phyloP scores from a whole-genome alignment of 2,888 invertebrate genomes.

The Callyntrura sp. region DNA sequence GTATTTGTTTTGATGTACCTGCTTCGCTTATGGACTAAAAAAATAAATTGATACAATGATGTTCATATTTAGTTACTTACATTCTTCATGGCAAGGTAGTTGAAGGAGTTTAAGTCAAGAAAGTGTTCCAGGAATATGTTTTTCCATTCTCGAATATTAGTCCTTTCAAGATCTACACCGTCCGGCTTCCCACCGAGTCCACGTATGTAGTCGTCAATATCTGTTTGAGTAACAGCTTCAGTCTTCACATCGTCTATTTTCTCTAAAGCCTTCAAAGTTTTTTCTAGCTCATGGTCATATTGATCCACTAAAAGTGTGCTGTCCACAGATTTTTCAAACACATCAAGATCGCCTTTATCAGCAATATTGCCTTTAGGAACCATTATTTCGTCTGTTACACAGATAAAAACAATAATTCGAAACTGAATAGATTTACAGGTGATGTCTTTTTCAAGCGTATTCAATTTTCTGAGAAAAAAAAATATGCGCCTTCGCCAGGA shows the following conservation, averaged over 20 bases:
- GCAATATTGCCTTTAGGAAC: conserved; percentile 23
- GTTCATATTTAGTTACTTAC: background rate
- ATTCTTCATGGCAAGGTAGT: background rate
- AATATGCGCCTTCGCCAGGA: background rate
- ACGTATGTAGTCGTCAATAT: conserved; percentile 60
- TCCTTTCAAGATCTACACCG: conserved; percentile 57
- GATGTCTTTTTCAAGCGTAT: conserved; percentile 32
- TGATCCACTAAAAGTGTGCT: conserved; percentile 26
- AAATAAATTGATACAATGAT: background rate
- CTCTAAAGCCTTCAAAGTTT: conserved; percentile 49
- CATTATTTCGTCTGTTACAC: conserved; percentile 45
- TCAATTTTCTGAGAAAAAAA: conserved; percentile 21
- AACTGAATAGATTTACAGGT: conserved; percentile 46
- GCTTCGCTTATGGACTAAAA: background rate
- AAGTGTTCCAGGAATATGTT: conserved; percentile 66
- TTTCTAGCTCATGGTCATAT: conserved; percentile 66
- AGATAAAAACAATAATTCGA: conserved; percentile 36
- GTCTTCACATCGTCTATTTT: conserved; percentile 47
- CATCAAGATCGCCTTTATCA: conserved; percentile 1
- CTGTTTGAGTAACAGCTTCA: conserved; percentile 61
- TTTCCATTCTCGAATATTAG: conserved; percentile 71
- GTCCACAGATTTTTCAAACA: background rate
- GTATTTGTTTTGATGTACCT: too few species aligned
- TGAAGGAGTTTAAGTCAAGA: conserved; percentile 59
- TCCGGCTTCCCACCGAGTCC: conserved; percentile 72